Evolutionary conservation across 2,888 invertebrate genomes (phyloP), one percentile per base, ranked within the genome.

Genomic region (Endotricha flammealis): DNA sequence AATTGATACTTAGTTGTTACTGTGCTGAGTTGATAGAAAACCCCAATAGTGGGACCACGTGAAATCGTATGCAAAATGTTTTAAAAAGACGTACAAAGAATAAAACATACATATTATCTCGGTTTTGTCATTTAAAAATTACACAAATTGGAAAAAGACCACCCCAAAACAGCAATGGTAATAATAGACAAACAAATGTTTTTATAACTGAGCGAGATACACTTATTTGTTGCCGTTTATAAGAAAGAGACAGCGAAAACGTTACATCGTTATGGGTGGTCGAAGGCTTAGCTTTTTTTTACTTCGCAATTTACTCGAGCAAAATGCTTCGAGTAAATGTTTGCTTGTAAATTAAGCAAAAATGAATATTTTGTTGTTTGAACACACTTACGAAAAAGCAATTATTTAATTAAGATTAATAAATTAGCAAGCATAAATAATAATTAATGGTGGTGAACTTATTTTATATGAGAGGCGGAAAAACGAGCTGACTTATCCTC

Each of bases 101-200:
- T 3, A 20, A 20, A 4, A 20, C 4, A 20, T 4, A 4, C 7
- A 20, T 6, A 4, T 2, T 20, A 20, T 20, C 7, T 4, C 7
- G 3, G 20, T 11, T 35, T 33, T 38, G 36, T 39, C 12, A 37
- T 24, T 32, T 24, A 37, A 39, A 43, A 41, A 41, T 38, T 39
- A 42, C 36, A 27, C 37, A 33, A 38, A 11, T 22, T 8, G n/a
- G 7, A 62, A 63, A n/a, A 61, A 58, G 82, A 79, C 82, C 82
- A 81, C 82, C 81, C 80, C 66, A 61, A 74, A 74, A 75, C 60
- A 59, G 69, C 72, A 76, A 69, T 63, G 64, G 61, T 70, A 74
- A 67, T 73, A 76, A 74, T 71, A 75, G 71, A 61, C 68, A 72
- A 72, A 75, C 67, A 70, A 71, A 69, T 62, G 28, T 17, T 22